Evolutionary conservation across 2,888 invertebrate species (phyloP).

Genomic region (Megastigmus dorsalis): DNA sequence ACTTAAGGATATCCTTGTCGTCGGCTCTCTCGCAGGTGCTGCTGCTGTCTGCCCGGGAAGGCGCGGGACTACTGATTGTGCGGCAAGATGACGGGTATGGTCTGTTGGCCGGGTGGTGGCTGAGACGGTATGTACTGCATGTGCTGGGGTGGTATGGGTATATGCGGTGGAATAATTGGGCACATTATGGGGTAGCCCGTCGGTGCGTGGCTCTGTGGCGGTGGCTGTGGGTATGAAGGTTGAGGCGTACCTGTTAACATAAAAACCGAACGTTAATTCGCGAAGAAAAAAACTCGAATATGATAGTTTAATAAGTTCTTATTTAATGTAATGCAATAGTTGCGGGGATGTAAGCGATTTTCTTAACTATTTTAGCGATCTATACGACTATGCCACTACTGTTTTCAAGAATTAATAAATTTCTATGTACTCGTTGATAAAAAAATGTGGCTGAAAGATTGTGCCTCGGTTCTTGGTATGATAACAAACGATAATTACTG

Average conservation of each 20-base stretch:
- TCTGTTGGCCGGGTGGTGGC: slow-evolving; percentile 74
- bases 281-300: too few relatives aligned
- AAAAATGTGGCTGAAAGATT: too few relatives aligned
- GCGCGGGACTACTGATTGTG: slow-evolving; percentile 74
- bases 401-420: too few relatives aligned
- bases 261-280: too few relatives aligned
- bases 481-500: too few relatives aligned
- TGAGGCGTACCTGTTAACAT: slow-evolving; percentile 67
- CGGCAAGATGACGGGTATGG: slow-evolving; percentile 74
- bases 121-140: slow-evolving; percentile 77
- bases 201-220: slow-evolving; percentile 76
- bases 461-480: too few relatives aligned
- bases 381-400: too few relatives aligned
- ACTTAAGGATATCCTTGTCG: slow-evolving; percentile 47
- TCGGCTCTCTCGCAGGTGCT: slow-evolving; percentile 43
- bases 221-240: slow-evolving; percentile 78
- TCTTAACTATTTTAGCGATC: too few relatives aligned
- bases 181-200: slow-evolving; percentile 78
- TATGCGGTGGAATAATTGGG: slow-evolving; percentile 76
- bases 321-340: too few relatives aligned
- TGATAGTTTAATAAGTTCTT: too few relatives aligned
- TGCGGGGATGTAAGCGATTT: too few relatives aligned
- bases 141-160: slow-evolving; percentile 75
- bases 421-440: too few relatives aligned
- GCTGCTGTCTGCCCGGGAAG: slow-evolving; percentile 52